Percentiles rank a stretch among this genome's conserved stretches.
phyloP scores from a whole-genome alignment of 2,888 invertebrate species.

The Atethmia centrago region DNA sequence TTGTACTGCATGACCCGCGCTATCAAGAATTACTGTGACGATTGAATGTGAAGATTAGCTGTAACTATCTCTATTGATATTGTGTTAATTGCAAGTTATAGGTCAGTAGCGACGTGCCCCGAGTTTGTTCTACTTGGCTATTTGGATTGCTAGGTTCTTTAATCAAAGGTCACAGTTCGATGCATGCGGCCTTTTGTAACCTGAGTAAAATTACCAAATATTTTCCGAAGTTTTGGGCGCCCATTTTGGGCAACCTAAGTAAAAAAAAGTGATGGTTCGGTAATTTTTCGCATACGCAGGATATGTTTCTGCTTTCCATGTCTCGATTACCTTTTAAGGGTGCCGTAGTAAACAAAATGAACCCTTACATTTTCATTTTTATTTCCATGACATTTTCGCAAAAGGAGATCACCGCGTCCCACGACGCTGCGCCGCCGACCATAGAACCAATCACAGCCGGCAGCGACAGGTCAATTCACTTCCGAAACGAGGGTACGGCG shows the following conservation, averaged over 20 bases:
- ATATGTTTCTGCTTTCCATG: background rate
- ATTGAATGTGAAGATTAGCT: constrained; percentile 54
- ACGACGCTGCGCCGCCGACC: no score
- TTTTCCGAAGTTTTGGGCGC: background rate
- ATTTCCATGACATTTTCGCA: no score
- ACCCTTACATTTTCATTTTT: no score
- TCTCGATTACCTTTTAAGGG: background rate
- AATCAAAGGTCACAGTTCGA: constrained; percentile 4
- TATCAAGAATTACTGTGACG: constrained; percentile 55
- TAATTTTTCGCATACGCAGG: background rate
- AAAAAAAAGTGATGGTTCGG: background rate
- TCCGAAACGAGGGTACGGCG: no score
- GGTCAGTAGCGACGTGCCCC: constrained; percentile 48
- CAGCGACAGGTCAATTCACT: no score
- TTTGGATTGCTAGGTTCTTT: constrained; percentile 32
- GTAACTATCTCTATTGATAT: constrained; percentile 52
- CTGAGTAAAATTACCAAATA: background rate
- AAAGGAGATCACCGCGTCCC: no score
- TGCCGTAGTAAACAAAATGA: no score
- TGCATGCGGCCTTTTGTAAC: background rate
- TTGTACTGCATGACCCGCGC: constrained; percentile 55
- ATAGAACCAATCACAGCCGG: no score
- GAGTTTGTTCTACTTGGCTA: constrained; percentile 21
- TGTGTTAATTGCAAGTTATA: constrained; percentile 56
- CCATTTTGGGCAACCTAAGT: background rate